Evolutionary conservation across 2,797 vertebrate species (phyloP).

Genomic region (Lagocephalus sceleratus): DNA sequence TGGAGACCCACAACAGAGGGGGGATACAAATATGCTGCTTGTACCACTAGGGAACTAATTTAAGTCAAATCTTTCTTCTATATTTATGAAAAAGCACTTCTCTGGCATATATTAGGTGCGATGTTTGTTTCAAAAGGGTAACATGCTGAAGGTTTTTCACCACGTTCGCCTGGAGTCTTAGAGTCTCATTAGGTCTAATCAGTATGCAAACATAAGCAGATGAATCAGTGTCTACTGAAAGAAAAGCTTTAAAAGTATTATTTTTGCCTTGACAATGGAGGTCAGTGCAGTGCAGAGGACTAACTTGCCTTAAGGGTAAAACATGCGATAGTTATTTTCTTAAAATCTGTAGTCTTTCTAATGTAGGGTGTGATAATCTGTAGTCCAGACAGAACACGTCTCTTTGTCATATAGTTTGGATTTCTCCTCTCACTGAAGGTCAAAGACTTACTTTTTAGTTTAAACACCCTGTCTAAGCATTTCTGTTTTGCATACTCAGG

Average conservation of each 20-base stretch:
- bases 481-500: too few relatives aligned
- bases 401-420: too few relatives aligned
- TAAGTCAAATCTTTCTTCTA: not conserved
- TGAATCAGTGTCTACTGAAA: slow-evolving; percentile 23
- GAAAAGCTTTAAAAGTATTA: slow-evolving; percentile 30
- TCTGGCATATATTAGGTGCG: not conserved
- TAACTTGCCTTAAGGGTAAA: slow-evolving; percentile 28
- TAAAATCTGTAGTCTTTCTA: not conserved
- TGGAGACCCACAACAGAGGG: not conserved
- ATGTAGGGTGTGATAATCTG: too few relatives aligned
- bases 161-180: slow-evolving; percentile 42
- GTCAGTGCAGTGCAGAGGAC: slow-evolving; percentile 36
- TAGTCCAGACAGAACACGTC: too few relatives aligned
- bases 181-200: slow-evolving; percentile 56
- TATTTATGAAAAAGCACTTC: not conserved
- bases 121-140: slow-evolving; percentile 21
- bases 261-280: slow-evolving; percentile 34
- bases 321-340: slow-evolving; percentile 6
- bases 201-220: slow-evolving; percentile 30
- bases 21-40: not conserved
- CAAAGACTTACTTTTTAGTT: too few relatives aligned
- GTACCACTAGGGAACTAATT: not conserved
- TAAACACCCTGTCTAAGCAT: too few relatives aligned
- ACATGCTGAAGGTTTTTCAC: slow-evolving; percentile 39
- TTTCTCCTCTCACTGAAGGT: too few relatives aligned